phyloP scores from a whole-genome alignment of 2,797 vertebrate genomes.

The Petrocephalus schoutedeni region DNA sequence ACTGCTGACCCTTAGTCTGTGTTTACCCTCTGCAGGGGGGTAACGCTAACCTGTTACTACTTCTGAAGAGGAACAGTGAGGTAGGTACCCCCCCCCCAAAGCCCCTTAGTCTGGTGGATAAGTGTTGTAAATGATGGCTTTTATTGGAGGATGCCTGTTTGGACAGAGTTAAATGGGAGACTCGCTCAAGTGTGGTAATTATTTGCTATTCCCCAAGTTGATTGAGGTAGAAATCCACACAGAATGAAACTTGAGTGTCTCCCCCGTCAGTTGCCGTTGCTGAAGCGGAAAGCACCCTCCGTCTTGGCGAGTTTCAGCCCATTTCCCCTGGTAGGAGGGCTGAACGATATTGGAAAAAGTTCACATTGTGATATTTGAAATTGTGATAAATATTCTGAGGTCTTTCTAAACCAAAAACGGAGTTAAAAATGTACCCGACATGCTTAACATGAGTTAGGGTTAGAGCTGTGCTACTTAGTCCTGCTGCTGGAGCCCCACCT shows the following conservation, averaged over 20 bases:
- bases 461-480: neutral
- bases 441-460: neutral
- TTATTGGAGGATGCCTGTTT: too few relatives aligned
- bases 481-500: too few relatives aligned
- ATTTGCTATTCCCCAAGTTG: neutral
- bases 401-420: neutral
- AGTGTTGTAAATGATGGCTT: too few relatives aligned
- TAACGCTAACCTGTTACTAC: constrained; percentile 77
- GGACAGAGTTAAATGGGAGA: neutral
- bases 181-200: neutral
- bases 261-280: neutral
- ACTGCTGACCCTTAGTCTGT: constrained; percentile 33
- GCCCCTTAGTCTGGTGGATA: too few relatives aligned
- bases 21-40: constrained; percentile 70
- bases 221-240: neutral
- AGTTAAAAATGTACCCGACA: neutral
- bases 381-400: neutral
- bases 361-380: neutral
- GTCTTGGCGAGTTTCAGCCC: neutral
- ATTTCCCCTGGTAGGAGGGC: neutral
- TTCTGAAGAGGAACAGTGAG: constrained; percentile 91
- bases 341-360: neutral
- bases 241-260: neutral
- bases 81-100: constrained; percentile 54
- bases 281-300: neutral